These are phyloP conservation scores for Micromesistius poutassou DNA, from an alignment of 2,797 vertebrate genomes.

Conservation along the genomic window DNA sequence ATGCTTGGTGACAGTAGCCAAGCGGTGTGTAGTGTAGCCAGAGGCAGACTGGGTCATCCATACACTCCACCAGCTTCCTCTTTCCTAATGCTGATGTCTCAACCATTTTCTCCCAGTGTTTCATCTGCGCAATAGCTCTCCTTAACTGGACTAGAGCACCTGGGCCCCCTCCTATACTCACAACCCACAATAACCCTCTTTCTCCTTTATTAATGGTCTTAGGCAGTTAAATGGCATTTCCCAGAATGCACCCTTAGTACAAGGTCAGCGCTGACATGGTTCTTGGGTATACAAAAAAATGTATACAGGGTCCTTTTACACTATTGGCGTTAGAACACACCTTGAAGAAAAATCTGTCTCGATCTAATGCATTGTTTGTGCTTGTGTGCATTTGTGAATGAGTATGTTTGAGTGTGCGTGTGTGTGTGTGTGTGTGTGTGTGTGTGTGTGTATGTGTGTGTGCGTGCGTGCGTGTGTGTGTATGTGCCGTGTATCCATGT, in stretches of 20 bases:
- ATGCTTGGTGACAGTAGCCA: slow-evolving; percentile 39
- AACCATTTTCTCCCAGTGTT: slow-evolving; percentile 23
- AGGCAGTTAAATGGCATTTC: slow-evolving; percentile 52
- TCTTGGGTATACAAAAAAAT: slow-evolving; percentile 17
- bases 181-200: background rate
- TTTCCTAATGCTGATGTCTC: slow-evolving; percentile 49
- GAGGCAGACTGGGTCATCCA: slow-evolving; percentile 27
- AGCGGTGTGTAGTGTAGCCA: slow-evolving; percentile 15
- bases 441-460: slow-evolving; percentile 1
- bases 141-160: slow-evolving; percentile 22
- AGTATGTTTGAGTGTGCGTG: slow-evolving; percentile 1
- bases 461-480: slow-evolving; percentile 4
- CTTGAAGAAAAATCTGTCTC: background rate
- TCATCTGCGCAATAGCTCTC: slow-evolving; percentile 27
- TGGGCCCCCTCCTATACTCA: slow-evolving; percentile 21
- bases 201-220: slow-evolving; percentile 42
- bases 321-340: background rate
- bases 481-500: background rate
- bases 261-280: slow-evolving; percentile 36
- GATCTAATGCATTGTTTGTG: slow-evolving; percentile 2
- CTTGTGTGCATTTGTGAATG: background rate
- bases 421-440: background rate
- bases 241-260: slow-evolving; percentile 46
- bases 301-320: background rate
- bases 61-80: slow-evolving; percentile 20